These are phyloP conservation scores for Copsychus sechellarum DNA, from an alignment of 2,113 vertebrate genomes.

Conservation along the genomic window DNA sequence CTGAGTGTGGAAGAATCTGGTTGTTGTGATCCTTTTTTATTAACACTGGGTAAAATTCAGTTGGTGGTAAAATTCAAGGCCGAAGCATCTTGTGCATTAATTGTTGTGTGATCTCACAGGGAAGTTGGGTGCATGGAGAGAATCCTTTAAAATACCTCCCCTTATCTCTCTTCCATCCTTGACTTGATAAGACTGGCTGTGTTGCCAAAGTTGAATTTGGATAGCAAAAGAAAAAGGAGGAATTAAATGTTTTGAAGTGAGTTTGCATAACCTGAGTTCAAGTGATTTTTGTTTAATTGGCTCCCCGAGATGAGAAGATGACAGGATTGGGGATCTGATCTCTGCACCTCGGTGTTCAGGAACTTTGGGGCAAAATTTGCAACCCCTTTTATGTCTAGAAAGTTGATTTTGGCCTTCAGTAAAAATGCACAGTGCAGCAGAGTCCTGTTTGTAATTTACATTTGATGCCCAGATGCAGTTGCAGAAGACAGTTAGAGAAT, in stretches of 20 bases:
- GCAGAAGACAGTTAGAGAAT: not conserved
- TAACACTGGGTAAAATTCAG: not conserved
- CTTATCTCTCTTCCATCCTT: not conserved
- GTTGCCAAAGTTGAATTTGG: not conserved
- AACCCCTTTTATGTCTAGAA: not conserved
- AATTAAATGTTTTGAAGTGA: not conserved
- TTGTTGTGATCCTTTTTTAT: not conserved
- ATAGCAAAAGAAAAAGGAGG: not conserved
- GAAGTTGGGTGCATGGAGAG: not conserved
- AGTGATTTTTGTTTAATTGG: not conserved
- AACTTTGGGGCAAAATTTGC: not conserved
- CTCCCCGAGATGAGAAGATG: not conserved
- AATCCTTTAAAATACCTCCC: not conserved
- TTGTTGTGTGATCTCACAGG: not conserved
- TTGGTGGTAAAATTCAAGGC: not conserved
- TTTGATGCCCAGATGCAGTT: not conserved
- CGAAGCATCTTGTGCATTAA: fast-evolving
- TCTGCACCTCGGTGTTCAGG: not conserved
- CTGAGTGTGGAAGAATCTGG: not conserved
- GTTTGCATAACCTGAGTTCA: not conserved
- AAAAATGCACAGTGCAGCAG: not conserved
- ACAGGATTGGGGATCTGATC: not conserved
- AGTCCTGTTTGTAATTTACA: not conserved
- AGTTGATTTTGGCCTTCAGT: not conserved
- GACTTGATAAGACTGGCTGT: not conserved